These are phyloP conservation scores for Spondyliosoma cantharus DNA, from an alignment of 2,797 vertebrate genomes.

Conservation along the genomic window DNA sequence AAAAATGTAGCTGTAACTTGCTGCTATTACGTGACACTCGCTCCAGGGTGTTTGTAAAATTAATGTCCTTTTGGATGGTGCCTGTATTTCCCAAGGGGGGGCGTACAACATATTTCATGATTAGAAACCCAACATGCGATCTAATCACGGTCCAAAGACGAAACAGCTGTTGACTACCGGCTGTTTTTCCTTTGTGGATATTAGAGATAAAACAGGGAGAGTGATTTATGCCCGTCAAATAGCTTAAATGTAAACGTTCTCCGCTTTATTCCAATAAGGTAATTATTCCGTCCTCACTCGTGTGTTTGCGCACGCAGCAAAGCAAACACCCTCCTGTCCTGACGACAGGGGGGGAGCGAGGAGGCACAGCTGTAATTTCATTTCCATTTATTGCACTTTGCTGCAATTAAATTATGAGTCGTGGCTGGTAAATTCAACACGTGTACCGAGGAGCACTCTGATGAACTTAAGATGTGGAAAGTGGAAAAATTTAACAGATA, in stretches of 20 bases:
- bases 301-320: not conserved
- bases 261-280: not conserved
- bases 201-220: not conserved
- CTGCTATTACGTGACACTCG: conserved; percentile 21
- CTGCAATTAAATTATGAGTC: conserved; percentile 12
- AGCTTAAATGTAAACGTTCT: not conserved
- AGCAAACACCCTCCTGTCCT: conserved; percentile 8
- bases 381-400: conserved; percentile 29
- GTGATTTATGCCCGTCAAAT: conserved; percentile 1
- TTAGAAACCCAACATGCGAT: conserved; percentile 24
- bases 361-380: conserved; percentile 4
- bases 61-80: conserved; percentile 20
- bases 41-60: conserved; percentile 32
- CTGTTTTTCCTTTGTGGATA: not conserved
- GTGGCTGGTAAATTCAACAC: not conserved
- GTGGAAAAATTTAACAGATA: not conserved
- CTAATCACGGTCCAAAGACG: not conserved
- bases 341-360: not conserved
- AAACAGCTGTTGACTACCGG: not conserved
- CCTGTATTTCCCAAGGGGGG: conserved; percentile 21
- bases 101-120: conserved; percentile 19
- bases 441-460: not conserved
- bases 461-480: not conserved
- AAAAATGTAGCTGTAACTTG: conserved; percentile 27
- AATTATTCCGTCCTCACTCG: conserved; percentile 11